These are phyloP conservation scores for Sprattus sprattus DNA, from an alignment of 2,113 vertebrate species.

Conservation along the genomic window DNA sequence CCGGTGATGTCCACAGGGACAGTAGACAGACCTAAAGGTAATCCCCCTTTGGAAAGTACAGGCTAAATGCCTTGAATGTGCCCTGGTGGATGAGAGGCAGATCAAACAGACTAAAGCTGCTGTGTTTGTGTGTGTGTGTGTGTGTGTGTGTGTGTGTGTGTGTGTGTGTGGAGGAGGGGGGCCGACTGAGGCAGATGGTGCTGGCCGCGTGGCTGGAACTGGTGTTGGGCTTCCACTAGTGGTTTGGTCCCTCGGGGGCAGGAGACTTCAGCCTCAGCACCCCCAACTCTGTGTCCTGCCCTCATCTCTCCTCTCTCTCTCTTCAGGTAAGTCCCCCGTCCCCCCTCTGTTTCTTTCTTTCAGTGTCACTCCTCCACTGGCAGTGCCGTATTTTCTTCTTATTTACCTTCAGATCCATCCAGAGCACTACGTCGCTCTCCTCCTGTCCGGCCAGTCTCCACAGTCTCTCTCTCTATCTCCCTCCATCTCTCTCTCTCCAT, in stretches of 20 bases:
- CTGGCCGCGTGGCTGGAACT: conserved; percentile 63
- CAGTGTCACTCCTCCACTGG: too few relatives aligned
- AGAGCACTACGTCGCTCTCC: too few relatives aligned
- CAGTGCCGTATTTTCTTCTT: too few relatives aligned
- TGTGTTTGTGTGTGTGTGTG: conserved; percentile 48
- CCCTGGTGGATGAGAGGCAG: conserved; percentile 63
- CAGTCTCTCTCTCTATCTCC: not conserved
- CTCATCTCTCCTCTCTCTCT: not conserved
- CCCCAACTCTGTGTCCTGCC: not conserved
- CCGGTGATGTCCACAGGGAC: conserved; percentile 65
- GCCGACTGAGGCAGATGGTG: conserved; percentile 65
- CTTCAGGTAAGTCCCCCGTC: not conserved
- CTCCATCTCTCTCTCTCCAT: not conserved
- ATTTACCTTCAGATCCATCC: too few relatives aligned
- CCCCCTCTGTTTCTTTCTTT: not conserved
- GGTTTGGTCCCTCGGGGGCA: conserved; percentile 54
- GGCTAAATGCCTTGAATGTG: conserved; percentile 53
- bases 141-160: conserved; percentile 32
- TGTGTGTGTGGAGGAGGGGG: conserved; percentile 16
- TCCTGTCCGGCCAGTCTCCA: too few relatives aligned
- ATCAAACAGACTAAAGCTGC: conserved; percentile 71
- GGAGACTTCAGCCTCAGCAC: conserved; percentile 47
- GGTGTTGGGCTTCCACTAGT: conserved; percentile 60
- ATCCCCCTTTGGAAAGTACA: conserved; percentile 48
- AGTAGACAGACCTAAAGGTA: conserved; percentile 33